Percentiles rank a stretch among this genome's conserved stretches.
Evolutionary conservation across 2,888 invertebrate species (phyloP).

Genomic region (Crossocerus cetratus): DNA sequence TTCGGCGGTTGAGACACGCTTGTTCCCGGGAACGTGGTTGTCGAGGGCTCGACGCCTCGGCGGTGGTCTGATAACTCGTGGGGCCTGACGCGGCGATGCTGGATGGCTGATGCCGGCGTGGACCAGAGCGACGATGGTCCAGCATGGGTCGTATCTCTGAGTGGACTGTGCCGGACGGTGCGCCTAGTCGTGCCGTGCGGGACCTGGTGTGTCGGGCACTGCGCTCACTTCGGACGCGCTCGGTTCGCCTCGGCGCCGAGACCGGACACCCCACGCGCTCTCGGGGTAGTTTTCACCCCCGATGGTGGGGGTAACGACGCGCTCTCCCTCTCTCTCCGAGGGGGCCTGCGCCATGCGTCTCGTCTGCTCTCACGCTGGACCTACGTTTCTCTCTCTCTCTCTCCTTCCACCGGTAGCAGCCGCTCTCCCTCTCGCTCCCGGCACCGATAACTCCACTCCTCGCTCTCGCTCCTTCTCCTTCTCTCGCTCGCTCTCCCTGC

Average conservation of each 20-base stretch:
- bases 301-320: conserved; percentile 68
- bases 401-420: conserved; percentile 6
- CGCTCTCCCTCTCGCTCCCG: conserved; percentile 28
- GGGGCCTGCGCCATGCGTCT: conserved; percentile 14
- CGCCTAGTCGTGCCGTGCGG: conserved; percentile 71
- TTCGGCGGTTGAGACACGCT: not conserved
- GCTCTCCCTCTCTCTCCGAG: conserved; percentile 33
- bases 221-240: conserved; percentile 74
- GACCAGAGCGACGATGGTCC: conserved; percentile 74
- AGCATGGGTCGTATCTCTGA: conserved; percentile 77
- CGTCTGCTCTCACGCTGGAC: conserved; percentile 11
- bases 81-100: conserved; percentile 52
- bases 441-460: conserved; percentile 6
- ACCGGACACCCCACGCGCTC: conserved; percentile 71
- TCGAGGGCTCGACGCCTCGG: too few relatives aligned
- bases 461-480: not conserved
- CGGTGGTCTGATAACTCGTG: conserved; percentile 36
- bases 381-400: conserved; percentile 18
- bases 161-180: conserved; percentile 77
- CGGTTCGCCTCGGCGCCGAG: conserved; percentile 65
- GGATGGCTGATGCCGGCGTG: conserved; percentile 67
- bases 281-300: conserved; percentile 71
- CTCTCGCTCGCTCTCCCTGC: conserved; percentile 12
- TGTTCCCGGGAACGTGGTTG: conserved; percentile 20
- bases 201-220: conserved; percentile 74